phyloP scores from a whole-genome alignment of 2,888 invertebrate genomes.

The Drosophila incognita region DNA sequence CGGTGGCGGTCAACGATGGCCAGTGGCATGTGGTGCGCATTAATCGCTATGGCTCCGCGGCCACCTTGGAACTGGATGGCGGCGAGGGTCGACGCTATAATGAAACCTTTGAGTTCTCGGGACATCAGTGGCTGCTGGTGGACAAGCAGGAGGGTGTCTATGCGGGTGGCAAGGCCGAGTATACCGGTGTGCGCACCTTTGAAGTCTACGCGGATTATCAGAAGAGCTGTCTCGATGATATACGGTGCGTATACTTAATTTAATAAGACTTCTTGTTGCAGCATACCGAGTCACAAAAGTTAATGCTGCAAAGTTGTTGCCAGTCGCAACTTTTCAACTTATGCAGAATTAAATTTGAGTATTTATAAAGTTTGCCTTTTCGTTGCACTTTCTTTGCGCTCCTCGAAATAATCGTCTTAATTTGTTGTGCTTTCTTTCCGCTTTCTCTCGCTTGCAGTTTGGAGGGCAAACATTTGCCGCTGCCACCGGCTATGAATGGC shows the following conservation, averaged over 20 bases:
- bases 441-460: slow-evolving; percentile 86
- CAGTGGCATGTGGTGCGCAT: slow-evolving; percentile 98
- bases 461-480: slow-evolving; percentile 96
- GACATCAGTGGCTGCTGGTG: slow-evolving; percentile 96
- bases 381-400: not conserved
- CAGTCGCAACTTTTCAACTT: not conserved
- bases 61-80: slow-evolving; percentile 96
- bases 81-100: slow-evolving; percentile 97
- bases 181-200: slow-evolving; percentile 96
- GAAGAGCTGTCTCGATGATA: slow-evolving; percentile 91
- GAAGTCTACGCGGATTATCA: slow-evolving; percentile 98
- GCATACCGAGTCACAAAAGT: not conserved
- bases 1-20: slow-evolving; percentile 96
- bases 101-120: slow-evolving; percentile 95
- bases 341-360: not conserved
- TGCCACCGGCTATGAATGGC: slow-evolving; percentile 97
- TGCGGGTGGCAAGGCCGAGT: slow-evolving; percentile 97
- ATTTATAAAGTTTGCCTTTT: not conserved
- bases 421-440: not conserved
- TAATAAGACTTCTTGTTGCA: not conserved
- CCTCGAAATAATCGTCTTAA: not conserved
- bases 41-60: slow-evolving; percentile 95
- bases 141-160: slow-evolving; percentile 98
- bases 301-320: not conserved
- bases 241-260: slow-evolving; percentile 81